Base-by-base conservation (phyloP, 2,113 vertebrate genomes). In the Tragelaphus scriptus region DNA sequence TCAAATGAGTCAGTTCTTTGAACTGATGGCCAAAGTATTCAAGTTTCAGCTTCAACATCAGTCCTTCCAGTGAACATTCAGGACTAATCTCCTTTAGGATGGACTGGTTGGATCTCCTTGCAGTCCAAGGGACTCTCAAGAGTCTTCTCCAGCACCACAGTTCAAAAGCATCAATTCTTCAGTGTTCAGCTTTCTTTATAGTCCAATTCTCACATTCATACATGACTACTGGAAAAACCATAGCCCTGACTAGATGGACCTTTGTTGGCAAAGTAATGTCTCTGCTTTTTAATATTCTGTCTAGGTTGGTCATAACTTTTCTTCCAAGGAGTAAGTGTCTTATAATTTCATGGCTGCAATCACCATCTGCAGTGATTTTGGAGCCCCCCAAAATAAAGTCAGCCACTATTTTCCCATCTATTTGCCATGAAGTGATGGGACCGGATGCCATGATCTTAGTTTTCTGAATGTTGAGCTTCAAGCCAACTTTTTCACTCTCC, bases 381-480 rank as follows among this genome's bases (percentile, higher is more conserved):
- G 65, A 68, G 32, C 32, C 63, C 63, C 0, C 0, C 0, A 65
- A 65, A 65, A n/a, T n/a, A 68, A 68, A n/a, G 32, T 68, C 63
- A 3, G 14, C 30, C 30, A n/a, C 16, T n/a, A 3, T 68, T n/a
- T 68, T 16, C 63, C 32, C 32, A 68, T n/a, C 63, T 68, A 68
- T 19, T 19, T n/a, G 3, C 61, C 61, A 65, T 65, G 61, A 65
- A 16, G 61, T 65, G 30, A 65, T 32, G 61, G 61, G 30, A 32
- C 3, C 6, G 0, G 63, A n/a, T 4, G 63, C 32, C 63, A 68
- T 68, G 63, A 68, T n/a, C 32, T 68, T 68, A 0, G 16, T n/a
- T 68, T 68, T 68, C 63, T 68, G 32, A 68, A 68, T 5, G 32
- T 68, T 68, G 32, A 68, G 32, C 32, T 68, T 68, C 9, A 68